phyloP scores from a whole-genome alignment of 2,797 vertebrate genomes.

The Melanotaenia pygmaea region DNA sequence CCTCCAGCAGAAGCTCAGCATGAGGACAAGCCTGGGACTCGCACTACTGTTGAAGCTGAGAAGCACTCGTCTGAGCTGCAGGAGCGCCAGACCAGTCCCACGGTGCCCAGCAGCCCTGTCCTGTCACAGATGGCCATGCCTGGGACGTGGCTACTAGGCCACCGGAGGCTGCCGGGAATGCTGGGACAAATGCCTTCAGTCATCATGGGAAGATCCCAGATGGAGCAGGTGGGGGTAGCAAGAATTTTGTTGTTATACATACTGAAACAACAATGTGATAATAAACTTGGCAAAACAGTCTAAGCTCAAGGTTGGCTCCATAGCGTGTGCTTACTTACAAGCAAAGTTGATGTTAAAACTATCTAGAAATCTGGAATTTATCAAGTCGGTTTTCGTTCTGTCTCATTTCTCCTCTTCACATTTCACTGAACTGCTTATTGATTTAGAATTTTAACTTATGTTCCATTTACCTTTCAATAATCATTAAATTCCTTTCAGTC shows the following conservation, averaged over 20 bases:
- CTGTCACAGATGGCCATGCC: constrained; percentile 86
- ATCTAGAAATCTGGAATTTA: neutral
- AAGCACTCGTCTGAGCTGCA: constrained; percentile 73
- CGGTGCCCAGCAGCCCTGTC: constrained; percentile 81
- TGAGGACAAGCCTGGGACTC: constrained; percentile 84
- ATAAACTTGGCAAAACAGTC: neutral
- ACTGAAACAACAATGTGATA: constrained; percentile 11
- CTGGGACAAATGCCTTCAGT: constrained; percentile 86
- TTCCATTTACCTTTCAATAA: neutral
- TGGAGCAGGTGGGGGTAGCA: constrained; percentile 85
- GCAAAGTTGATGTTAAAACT: neutral
- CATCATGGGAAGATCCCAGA: constrained; percentile 87
- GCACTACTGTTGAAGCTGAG: constrained; percentile 75
- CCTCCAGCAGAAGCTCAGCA: constrained; percentile 51
- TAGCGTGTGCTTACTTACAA: neutral
- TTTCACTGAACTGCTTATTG: neutral
- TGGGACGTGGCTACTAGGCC: constrained; percentile 84
- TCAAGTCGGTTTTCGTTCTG: neutral
- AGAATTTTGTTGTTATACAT: constrained; percentile 14
- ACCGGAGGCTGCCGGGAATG: constrained; percentile 88
- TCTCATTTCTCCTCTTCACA: neutral
- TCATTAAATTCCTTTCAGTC: constrained; percentile 78
- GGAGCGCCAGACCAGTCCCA: constrained; percentile 71
- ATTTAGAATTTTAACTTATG: neutral
- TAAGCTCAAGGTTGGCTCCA: neutral